phyloP scores from a whole-genome alignment of 2,888 invertebrate genomes.

The Macrophya alboannulata region DNA sequence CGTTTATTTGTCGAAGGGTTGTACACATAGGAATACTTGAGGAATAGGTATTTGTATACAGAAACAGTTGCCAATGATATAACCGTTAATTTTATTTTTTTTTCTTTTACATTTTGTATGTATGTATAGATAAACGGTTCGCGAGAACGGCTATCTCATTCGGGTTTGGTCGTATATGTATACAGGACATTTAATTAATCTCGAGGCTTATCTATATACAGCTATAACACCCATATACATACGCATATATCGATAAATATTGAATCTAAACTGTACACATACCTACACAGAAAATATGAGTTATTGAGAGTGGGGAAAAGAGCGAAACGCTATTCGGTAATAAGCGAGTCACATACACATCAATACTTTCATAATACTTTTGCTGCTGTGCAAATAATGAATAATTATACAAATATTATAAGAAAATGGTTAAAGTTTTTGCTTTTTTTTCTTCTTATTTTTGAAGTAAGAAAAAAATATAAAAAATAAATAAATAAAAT shows the following conservation, averaged over 20 bases:
- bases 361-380: background rate
- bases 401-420: conserved; percentile 2
- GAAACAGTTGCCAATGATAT: background rate
- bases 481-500: background rate
- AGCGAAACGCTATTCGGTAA: background rate
- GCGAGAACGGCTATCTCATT: background rate
- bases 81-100: background rate
- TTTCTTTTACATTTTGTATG: too few species aligned
- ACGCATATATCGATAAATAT: conserved; percentile 26
- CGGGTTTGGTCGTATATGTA: background rate
- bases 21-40: background rate
- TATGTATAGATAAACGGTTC: background rate
- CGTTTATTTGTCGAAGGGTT: background rate
- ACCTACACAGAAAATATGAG: background rate
- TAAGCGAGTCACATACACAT: background rate
- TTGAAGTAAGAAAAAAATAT: too few species aligned
- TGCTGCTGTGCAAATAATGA: background rate
- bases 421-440: background rate
- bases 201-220: background rate
- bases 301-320: background rate
- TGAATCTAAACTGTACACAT: background rate
- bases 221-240: background rate
- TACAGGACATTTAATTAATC: conserved; percentile 8
- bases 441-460: background rate
- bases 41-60: background rate